Conservation (phyloP, 1,140 invertebrate genomes). For the Drosophila ananassae region DNA sequence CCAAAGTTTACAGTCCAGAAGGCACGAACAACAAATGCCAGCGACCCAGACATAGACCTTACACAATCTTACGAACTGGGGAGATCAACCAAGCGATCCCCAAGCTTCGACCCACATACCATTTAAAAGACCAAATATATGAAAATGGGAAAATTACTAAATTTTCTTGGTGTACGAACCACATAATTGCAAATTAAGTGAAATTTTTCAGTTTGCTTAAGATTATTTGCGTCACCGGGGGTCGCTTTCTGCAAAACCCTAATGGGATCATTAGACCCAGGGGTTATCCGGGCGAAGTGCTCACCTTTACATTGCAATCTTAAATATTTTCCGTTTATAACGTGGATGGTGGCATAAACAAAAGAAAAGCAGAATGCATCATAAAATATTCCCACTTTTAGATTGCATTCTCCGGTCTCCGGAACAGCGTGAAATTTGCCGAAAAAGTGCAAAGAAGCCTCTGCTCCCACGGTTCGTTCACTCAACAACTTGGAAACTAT, state of each 20-base stretch:
- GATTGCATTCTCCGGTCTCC: slow-evolving; percentile 19
- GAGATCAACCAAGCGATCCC: slow-evolving; percentile 67
- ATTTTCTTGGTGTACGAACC: slow-evolving; percentile 52
- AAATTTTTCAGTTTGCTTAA: slow-evolving; percentile 48
- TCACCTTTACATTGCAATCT: background rate
- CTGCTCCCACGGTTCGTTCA: slow-evolving; percentile 35
- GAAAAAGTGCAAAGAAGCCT: slow-evolving; percentile 29
- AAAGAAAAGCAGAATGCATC: slow-evolving; percentile 39
- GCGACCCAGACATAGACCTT: slow-evolving; percentile 57
- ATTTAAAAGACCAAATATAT: slow-evolving; percentile 62
- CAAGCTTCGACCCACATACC: slow-evolving; percentile 57
- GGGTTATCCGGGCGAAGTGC: background rate
- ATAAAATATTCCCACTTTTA: slow-evolving; percentile 43
- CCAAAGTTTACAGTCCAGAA: slow-evolving; percentile 74
- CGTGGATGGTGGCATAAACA: slow-evolving; percentile 4
- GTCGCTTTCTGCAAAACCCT: slow-evolving; percentile 77
- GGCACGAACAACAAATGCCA: slow-evolving; percentile 56
- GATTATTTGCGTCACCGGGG: slow-evolving; percentile 41
- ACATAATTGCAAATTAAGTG: slow-evolving; percentile 59
- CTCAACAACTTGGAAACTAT: slow-evolving; percentile 63
- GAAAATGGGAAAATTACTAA: slow-evolving; percentile 68
- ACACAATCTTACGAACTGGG: slow-evolving; percentile 50
- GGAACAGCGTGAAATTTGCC: slow-evolving; percentile 28
- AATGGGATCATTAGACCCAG: slow-evolving; percentile 66
- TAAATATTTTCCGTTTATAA: slow-evolving; percentile 4